Conservation (phyloP, 2,797 vertebrate species). For the Notolabrus celidotus region DNA sequence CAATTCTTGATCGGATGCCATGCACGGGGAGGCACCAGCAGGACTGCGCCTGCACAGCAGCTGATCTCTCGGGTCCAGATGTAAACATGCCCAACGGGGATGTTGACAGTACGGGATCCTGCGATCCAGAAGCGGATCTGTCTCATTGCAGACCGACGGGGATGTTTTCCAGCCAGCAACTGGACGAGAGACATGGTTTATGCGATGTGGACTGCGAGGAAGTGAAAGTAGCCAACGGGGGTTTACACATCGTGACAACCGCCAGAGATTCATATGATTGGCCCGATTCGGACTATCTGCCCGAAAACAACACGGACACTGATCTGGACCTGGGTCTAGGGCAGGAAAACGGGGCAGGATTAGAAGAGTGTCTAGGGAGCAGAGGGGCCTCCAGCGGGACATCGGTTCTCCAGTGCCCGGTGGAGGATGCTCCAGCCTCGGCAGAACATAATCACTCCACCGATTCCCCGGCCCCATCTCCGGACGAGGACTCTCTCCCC, state of each 20-base stretch:
- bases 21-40: constrained; percentile 43
- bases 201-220: constrained; percentile 40
- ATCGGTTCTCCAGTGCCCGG: constrained; percentile 10
- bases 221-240: constrained; percentile 77
- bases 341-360: background rate
- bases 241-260: constrained; percentile 62
- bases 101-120: constrained; percentile 5
- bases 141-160: background rate
- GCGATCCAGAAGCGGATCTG: background rate
- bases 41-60: constrained; percentile 24
- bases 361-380: constrained; percentile 16
- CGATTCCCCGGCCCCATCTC: background rate
- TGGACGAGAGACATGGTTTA: background rate
- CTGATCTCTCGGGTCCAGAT: background rate
- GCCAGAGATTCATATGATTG: constrained; percentile 40
- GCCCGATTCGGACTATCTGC: background rate
- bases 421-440: constrained; percentile 32
- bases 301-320: constrained; percentile 8
- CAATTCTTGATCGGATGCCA: background rate
- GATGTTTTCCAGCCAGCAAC: background rate
- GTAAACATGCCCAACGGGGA: constrained; percentile 72
- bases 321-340: background rate
- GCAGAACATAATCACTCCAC: background rate
- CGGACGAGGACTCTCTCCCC: constrained; percentile 16
- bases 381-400: constrained; percentile 10